Percentiles rank a stretch among this genome's conserved stretches.
phyloP scores from a whole-genome alignment of 2,113 vertebrate genomes.

The Semicossyphus pulcher region DNA sequence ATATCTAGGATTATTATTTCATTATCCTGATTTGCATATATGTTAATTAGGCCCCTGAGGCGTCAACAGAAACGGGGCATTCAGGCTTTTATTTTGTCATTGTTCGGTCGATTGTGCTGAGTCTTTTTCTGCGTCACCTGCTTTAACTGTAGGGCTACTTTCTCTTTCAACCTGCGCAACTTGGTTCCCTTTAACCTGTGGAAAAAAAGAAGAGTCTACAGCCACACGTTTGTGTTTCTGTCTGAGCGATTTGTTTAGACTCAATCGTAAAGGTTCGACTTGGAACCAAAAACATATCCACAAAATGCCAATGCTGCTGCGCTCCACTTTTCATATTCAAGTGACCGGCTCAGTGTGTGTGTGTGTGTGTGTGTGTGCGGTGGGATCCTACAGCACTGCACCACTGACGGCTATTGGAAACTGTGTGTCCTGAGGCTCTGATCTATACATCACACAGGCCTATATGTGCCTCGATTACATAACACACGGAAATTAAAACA shows the following conservation, averaged over 20 bases:
- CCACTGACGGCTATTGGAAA: conserved; percentile 58
- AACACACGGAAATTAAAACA: conserved; percentile 49
- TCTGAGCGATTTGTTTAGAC: background rate
- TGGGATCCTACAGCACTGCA: conserved; percentile 26
- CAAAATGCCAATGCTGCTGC: background rate
- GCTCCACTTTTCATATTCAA: background rate
- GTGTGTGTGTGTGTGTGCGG: conserved; percentile 6
- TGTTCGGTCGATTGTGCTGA: conserved; percentile 12
- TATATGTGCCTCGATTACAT: conserved; percentile 43
- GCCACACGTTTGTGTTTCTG: background rate
- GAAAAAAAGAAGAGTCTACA: background rate
- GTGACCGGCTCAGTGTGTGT: conserved; percentile 7
- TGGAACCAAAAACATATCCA: background rate
- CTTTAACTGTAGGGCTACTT: background rate
- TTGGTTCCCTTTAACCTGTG: background rate
- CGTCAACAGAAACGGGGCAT: conserved; percentile 22
- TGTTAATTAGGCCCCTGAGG: conserved; percentile 50
- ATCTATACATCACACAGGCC: conserved; percentile 56
- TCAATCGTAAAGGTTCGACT: too few species aligned
- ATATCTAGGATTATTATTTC: conserved; percentile 52
- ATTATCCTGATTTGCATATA: conserved; percentile 56
- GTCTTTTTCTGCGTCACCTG: background rate
- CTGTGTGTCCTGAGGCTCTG: conserved; percentile 53
- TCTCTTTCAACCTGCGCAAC: background rate
- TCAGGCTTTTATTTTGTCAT: conserved; percentile 17